Conservation (phyloP, 2,888 invertebrate species). For the Thereva unica region DNA sequence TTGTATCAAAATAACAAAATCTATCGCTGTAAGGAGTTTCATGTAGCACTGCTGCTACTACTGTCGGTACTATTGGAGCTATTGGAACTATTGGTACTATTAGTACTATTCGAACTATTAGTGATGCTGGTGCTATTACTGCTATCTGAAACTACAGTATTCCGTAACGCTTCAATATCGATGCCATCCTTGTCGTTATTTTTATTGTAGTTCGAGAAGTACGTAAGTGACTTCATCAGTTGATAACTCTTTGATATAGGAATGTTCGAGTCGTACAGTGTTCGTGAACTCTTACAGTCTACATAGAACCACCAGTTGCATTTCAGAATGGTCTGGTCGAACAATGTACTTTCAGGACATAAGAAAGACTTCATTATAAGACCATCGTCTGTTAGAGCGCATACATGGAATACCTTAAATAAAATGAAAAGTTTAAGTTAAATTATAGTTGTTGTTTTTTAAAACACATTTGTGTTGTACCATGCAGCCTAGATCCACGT, state of each 20-base stretch:
- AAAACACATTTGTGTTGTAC: constrained; percentile 58
- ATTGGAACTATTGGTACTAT: not conserved
- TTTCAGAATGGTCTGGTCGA: constrained; percentile 87
- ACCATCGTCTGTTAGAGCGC: constrained; percentile 85
- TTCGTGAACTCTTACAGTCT: constrained; percentile 82
- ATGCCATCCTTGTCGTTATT: constrained; percentile 52
- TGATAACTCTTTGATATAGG: constrained; percentile 91
- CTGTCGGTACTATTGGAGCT: not conserved
- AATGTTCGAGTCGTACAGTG: constrained; percentile 85
- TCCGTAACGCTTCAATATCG: constrained; percentile 44
- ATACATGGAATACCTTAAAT: constrained; percentile 85
- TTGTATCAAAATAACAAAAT: too few species aligned
- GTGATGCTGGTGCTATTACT: constrained; percentile 7
- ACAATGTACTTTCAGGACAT: constrained; percentile 87
- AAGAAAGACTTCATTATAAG: constrained; percentile 89
- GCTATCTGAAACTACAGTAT: constrained; percentile 41
- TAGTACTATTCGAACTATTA: not conserved
- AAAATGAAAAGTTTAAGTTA: constrained; percentile 3
- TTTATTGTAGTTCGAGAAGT: constrained; percentile 83
- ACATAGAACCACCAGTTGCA: constrained; percentile 96
- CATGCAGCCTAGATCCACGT: constrained; percentile 88
- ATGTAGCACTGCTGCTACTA: constrained; percentile 12
- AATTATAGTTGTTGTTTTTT: constrained; percentile 15
- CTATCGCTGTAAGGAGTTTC: too few species aligned
- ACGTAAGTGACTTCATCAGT: constrained; percentile 86